Conservation (phyloP, 1,140 invertebrate species). For the Galendromus occidentalis region DNA sequence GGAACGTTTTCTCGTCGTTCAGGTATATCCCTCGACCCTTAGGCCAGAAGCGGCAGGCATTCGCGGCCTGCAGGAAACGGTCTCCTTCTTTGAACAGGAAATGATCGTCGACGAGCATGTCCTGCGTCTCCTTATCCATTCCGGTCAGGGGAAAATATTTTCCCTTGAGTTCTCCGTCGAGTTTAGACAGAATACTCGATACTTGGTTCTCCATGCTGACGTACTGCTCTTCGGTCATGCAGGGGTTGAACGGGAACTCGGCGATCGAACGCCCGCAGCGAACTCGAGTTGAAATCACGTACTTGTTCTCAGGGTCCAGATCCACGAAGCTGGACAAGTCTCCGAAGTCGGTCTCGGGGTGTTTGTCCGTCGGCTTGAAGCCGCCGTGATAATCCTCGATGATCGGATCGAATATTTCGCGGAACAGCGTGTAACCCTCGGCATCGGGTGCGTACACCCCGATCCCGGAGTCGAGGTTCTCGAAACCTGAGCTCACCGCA, state of each 20-base stretch:
- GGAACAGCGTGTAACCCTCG: conserved; percentile 52
- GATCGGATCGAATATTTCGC: conserved; percentile 49
- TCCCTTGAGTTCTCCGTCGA: conserved; percentile 19
- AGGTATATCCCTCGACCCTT: conserved; percentile 31
- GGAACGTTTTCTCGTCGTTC: conserved; percentile 31
- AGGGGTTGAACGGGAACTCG: conserved; percentile 39
- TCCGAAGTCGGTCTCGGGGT: conserved; percentile 32
- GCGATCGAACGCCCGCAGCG: conserved; percentile 52
- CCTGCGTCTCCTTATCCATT: conserved; percentile 22
- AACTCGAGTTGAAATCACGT: conserved; percentile 46
- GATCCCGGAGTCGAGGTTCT: conserved; percentile 37
- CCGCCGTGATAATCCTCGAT: conserved; percentile 42
- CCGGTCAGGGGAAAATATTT: conserved; percentile 26
- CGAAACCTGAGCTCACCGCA: conserved; percentile 66
- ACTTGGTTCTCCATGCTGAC: conserved; percentile 19
- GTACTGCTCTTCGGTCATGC: conserved; percentile 22
- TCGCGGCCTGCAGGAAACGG: conserved; percentile 18
- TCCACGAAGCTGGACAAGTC: conserved; percentile 30
- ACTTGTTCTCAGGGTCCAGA: conserved; percentile 44
- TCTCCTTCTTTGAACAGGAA: conserved; percentile 30
- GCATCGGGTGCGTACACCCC: conserved; percentile 56
- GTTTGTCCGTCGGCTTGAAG: conserved; percentile 28
- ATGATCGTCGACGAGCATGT: conserved; percentile 25
- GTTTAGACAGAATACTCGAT: conserved; percentile 19
- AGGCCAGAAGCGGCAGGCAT: conserved; percentile 28